These are phyloP conservation scores for Spodoptera frugiperda DNA, from an alignment of 1,140 invertebrate genomes.

Conservation along the genomic window DNA sequence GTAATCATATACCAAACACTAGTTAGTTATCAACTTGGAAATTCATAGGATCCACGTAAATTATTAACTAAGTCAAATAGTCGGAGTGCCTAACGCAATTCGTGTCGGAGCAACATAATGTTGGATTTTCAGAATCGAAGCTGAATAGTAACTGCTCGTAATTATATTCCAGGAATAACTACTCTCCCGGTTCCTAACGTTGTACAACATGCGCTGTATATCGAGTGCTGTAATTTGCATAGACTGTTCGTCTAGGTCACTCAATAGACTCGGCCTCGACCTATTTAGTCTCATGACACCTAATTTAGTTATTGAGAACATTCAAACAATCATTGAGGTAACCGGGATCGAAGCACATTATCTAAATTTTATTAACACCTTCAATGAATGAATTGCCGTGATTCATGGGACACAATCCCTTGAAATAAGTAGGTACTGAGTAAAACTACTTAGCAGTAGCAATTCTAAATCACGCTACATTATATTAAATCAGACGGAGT, in stretches of 20 bases:
- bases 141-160: not conserved
- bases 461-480: slow-evolving; percentile 1
- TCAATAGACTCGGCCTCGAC: slow-evolving; percentile 76
- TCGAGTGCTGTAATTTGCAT: slow-evolving; percentile 47
- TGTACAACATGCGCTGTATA: slow-evolving; percentile 40
- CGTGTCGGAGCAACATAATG: slow-evolving; percentile 14
- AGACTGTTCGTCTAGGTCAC: slow-evolving; percentile 63
- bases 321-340: slow-evolving; percentile 61
- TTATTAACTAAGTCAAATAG: not conserved
- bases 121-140: slow-evolving; percentile 10
- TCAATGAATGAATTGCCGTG: slow-evolving; percentile 14
- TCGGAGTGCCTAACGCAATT: not conserved
- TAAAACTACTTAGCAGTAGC: not conserved
- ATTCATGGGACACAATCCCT: slow-evolving; percentile 1
- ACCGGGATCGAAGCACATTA: slow-evolving; percentile 49
- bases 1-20: not conserved
- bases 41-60: not conserved
- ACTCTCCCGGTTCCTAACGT: not conserved
- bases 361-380: slow-evolving; percentile 19
- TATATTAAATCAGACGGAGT: not conserved
- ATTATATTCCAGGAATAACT: slow-evolving; percentile 45
- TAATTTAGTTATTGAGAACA: slow-evolving; percentile 72
- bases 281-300: slow-evolving; percentile 67
- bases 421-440: not conserved
- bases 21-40: not conserved